Percentiles rank a stretch among this genome's conserved stretches.
These are phyloP conservation scores for Hexactinellida sp. DNA, from an alignment of 37 sponge, comb jelly and placozoan species.

Conservation along the genomic window DNA sequence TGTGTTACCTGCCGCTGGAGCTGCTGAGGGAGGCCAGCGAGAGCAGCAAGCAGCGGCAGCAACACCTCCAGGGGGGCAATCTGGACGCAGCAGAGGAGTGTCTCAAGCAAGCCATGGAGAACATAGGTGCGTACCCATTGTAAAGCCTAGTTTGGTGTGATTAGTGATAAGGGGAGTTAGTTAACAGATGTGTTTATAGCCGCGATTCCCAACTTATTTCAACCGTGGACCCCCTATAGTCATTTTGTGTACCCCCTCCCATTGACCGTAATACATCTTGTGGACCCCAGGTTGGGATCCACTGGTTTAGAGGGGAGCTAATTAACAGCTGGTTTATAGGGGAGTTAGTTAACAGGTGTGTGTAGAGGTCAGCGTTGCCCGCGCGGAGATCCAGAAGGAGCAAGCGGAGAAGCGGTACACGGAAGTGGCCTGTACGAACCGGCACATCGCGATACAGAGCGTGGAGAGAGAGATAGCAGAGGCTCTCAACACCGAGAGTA, in stretches of 20 bases:
- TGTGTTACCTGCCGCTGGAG: neutral
- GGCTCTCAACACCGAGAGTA: neutral
- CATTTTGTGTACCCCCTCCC: too few species aligned
- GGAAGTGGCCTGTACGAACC: neutral
- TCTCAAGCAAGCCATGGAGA: neutral
- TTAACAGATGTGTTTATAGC: too few species aligned
- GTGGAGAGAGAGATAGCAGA: neutral
- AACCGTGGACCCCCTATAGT: too few species aligned
- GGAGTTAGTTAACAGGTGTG: neutral
- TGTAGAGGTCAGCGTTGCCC: neutral
- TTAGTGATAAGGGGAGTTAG: too few species aligned
- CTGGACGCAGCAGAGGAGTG: neutral
- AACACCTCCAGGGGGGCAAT: neutral
- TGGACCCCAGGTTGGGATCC: too few species aligned
- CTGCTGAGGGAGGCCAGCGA: neutral
- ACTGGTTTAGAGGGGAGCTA: too few species aligned
- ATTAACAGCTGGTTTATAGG: neutral
- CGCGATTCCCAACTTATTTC: too few species aligned
- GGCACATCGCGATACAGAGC: neutral
- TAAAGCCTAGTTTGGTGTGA: too few species aligned
- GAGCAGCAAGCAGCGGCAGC: neutral
- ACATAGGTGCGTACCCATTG: neutral
- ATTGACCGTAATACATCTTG: too few species aligned
- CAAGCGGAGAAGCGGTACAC: neutral
- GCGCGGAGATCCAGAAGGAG: neutral